Conservation (phyloP, 53 echinoderm and acorn worm species). For the Hippasteria phrygiana region DNA sequence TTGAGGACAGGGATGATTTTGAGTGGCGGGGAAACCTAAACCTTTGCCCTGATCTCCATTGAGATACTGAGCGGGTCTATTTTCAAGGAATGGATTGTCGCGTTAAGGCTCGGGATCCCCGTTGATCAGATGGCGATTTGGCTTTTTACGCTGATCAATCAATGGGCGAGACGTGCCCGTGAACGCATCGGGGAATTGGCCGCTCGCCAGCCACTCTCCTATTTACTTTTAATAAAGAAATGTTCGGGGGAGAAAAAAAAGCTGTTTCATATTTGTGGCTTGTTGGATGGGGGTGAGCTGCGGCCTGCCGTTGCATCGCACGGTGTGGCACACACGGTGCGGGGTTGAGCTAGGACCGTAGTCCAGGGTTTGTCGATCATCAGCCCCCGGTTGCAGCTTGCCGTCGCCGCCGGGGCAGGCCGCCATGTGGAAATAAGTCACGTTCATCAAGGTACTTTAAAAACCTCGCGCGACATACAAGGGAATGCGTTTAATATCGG, state of each 20-base stretch:
- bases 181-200: conserved; percentile 52
- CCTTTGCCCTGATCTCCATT: conserved; percentile 20
- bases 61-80: conserved; percentile 45
- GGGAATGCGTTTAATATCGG: conserved; percentile 73
- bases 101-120: conserved; percentile 52
- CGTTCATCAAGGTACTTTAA: conserved; percentile 54
- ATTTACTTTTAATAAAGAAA: conserved; percentile 74
- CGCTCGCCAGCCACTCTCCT: conserved; percentile 56
- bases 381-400: background rate
- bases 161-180: conserved; percentile 43
- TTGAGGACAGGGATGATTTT: background rate
- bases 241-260: conserved; percentile 16
- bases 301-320: background rate
- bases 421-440: conserved; percentile 57
- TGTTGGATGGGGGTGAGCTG: background rate
- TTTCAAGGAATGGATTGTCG: conserved; percentile 46
- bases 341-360: background rate
- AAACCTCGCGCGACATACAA: conserved; percentile 53
- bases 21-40: background rate
- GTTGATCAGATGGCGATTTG: conserved; percentile 61
- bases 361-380: conserved; percentile 35
- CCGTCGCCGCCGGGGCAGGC: background rate
- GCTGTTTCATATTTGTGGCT: conserved; percentile 35
- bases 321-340: background rate
- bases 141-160: conserved; percentile 65